Evolutionary conservation across 2,888 invertebrate genomes (phyloP), one percentile per base, ranked within the genome.

Genomic region (Asteroscopus sphinx): DNA sequence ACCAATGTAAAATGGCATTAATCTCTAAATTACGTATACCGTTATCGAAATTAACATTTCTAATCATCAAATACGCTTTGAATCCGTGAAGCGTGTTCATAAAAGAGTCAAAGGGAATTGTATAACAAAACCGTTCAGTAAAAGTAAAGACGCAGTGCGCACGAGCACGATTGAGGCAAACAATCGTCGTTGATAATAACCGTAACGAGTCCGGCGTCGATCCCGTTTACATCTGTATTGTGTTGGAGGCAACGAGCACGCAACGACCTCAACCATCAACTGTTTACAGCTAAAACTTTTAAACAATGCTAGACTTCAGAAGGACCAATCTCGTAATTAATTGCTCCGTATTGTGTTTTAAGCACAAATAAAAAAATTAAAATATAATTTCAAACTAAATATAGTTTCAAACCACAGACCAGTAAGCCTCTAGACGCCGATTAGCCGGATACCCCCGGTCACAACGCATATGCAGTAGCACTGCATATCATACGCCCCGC

Each of bases 151-250:
- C 77, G 82, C 72, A 73, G 70, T 80, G 85, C 83, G 85, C 86
- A 84, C 81, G 82, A 78, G 86, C 86, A 85, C 84, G 73, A 80
- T 77, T 75, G 80, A 68, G 68, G 79, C 85, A 83, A 88, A 90
- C 91, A 90, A 91, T 90, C 80, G 87, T 74, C 80, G 57, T 82
- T 81, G 79, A 85, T 89, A 90, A 90, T 88, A 86, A 85, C 85
- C 90, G 88, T 91, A 86, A 88, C 90, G 86, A 87, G 85, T 78
- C 79, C 81, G 79, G 64, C 79, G 80, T 68, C 82, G 81, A 81
- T 88, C 86, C 85, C 85, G 86, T 86, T 86, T 81, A 77, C 83
- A 82, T 82, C 83, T 82, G 85, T 81, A 88, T 90, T 91, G 88
- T 90, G 82, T 84, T 70, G 68, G 60, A 77, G 76, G 74, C 80